Base-by-base conservation (phyloP, 2,888 invertebrate genomes). In the Sisyra terminalis region DNA sequence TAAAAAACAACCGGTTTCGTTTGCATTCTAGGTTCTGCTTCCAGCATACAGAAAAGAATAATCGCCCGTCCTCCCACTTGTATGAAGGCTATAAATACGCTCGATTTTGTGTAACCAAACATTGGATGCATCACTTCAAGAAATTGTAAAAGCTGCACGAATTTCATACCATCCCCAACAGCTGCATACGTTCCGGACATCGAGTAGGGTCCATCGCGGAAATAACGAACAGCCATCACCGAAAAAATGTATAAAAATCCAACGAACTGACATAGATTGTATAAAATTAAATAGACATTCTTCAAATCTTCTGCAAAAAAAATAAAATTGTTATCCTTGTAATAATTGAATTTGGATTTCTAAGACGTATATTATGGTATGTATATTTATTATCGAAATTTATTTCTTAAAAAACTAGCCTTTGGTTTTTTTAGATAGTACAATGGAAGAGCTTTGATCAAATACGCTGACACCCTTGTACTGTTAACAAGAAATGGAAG, bases 41-140 rank as follows among this genome's bases (percentile, higher is more conserved):
- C 81, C 5, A 94, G 76, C 73, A 92, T 78, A 5, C 71, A 67
- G 56, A 93, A 87, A 34, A 94, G 62, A 3, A 89, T 69, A 48
- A 89, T 70, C 43, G 76, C 73, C 35, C 93, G 70, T 0, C 89
- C 92, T 18, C 71, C 67, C 18, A 86, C 75, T 71, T 94, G 93
- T 42, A 87, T 48, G 40, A 84, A 69, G 2, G 90, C 77, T 14
- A 82, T 67, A 1, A 85, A 40, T 0, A 73, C 64, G 11, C 78
- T 73, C 15, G 88, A 85, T 66, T 76, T 83, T 2, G 90, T 88
- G 55, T 89, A 86, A 2, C 90, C 88, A 56, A 92, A 78, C 38
- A 92, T 53, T 0, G 92, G 85, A 67, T 94, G 89, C 66, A 93
- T 67, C 1, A 92, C 77, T 66, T 94, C 94, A 47, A 94, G 58